Conservation (phyloP, 1,140 invertebrate genomes). For the Eulimnadia texana region DNA sequence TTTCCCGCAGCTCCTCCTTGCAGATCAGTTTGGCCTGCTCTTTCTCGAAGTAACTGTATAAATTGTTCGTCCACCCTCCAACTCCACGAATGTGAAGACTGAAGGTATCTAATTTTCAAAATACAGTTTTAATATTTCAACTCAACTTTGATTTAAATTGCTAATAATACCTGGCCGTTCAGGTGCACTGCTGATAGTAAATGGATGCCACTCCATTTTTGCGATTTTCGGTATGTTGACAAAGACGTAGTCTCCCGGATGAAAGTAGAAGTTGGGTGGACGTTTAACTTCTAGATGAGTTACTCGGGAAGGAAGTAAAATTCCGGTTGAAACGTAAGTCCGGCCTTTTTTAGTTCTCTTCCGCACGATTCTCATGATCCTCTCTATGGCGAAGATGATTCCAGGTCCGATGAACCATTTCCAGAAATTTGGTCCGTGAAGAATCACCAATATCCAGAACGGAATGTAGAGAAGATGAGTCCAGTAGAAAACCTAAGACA, state of each 20-base stretch:
- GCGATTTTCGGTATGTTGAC: conserved; percentile 85
- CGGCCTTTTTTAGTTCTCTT: conserved; percentile 37
- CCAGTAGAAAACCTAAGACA: conserved; percentile 76
- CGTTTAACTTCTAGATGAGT: conserved; percentile 74
- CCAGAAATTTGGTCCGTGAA: conserved; percentile 89
- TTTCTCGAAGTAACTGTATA: conserved; percentile 75
- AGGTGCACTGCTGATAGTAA: conserved; percentile 89
- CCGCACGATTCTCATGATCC: conserved; percentile 42
- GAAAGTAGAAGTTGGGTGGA: conserved; percentile 70
- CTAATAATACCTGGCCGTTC: conserved; percentile 61
- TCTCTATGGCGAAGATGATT: conserved; percentile 61
- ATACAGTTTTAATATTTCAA: no score
- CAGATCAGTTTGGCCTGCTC: conserved; percentile 19
- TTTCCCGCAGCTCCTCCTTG: background rate
- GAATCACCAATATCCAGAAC: conserved; percentile 69
- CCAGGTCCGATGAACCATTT: conserved; percentile 85
- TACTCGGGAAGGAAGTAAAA: conserved; percentile 65
- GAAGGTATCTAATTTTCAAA: conserved; percentile 70
- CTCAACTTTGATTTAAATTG: no score
- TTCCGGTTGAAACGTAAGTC: conserved; percentile 69
- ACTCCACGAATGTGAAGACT: conserved; percentile 87
- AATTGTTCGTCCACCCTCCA: conserved; percentile 83
- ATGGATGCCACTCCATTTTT: conserved; percentile 91
- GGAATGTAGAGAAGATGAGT: conserved; percentile 79
- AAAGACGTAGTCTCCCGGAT: conserved; percentile 88